Evolutionary conservation across 2,113 vertebrate genomes (phyloP).

Genomic region (Lepisosteus oculatus): DNA sequence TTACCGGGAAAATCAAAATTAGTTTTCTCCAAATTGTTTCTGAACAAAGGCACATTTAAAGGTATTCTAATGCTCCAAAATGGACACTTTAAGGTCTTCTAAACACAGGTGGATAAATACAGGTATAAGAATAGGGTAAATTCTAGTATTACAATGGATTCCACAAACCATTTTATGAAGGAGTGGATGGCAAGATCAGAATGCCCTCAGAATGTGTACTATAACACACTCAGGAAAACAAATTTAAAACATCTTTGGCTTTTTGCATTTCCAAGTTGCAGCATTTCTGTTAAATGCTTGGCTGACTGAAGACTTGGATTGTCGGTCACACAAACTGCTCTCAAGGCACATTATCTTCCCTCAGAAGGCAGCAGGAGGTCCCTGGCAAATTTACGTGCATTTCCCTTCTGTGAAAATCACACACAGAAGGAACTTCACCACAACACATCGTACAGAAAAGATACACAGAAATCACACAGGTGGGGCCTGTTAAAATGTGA

Average conservation of each 20-base stretch:
- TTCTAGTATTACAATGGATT: too few relatives aligned
- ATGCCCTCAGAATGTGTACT: too few relatives aligned
- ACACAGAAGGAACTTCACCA: neutral
- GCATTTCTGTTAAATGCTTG: conserved; percentile 11
- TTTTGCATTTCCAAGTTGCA: neutral
- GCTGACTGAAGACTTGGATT: conserved; percentile 16
- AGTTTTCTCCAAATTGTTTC: too few relatives aligned
- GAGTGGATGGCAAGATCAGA: too few relatives aligned
- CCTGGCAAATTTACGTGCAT: neutral
- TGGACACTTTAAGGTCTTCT: too few relatives aligned
- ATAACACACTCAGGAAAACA: neutral
- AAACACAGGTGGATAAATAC: too few relatives aligned
- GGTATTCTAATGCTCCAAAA: too few relatives aligned
- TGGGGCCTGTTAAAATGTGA: neutral
- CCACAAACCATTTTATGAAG: too few relatives aligned
- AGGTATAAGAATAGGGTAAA: too few relatives aligned
- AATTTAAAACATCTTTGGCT: neutral
- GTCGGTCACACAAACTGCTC: conserved; percentile 2
- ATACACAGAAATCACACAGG: neutral
- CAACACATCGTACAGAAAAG: neutral
- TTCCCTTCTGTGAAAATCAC: neutral
- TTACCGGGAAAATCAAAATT: too few relatives aligned
- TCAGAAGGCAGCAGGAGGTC: neutral
- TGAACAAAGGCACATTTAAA: too few relatives aligned
- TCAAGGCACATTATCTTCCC: neutral